Evolutionary conservation across 1,140 invertebrate genomes (phyloP).

Genomic region (silkworm (Bombyx mori)): ASM3026992v2 NC_085109.1:7696501-7697000

Average conservation of each 20-base stretch:
- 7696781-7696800: slow-evolving; percentile 12
- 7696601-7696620: slow-evolving; percentile 47
- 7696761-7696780: slow-evolving; percentile 53
- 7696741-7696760: slow-evolving; percentile 27
- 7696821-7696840: no score
- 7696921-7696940: no score
- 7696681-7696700: slow-evolving; percentile 46
- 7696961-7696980: no score
- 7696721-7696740: slow-evolving; percentile 29
- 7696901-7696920: no score
- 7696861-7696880: no score
- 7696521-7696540: slow-evolving; percentile 30
- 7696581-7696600: slow-evolving; percentile 53
- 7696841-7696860: no score
- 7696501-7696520: slow-evolving; percentile 26
- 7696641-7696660: slow-evolving; percentile 27
- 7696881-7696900: no score
- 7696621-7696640: slow-evolving; percentile 51
- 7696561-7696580: slow-evolving; percentile 46
- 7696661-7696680: slow-evolving; percentile 26
- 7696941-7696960: no score
- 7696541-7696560: slow-evolving; percentile 46
- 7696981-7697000: no score
- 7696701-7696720: slow-evolving; percentile 47
- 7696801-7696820: no score